Evolutionary conservation across 1,140 invertebrate species (phyloP), one percentile per base, ranked within the genome.

Genomic region (Sipha flava): DNA sequence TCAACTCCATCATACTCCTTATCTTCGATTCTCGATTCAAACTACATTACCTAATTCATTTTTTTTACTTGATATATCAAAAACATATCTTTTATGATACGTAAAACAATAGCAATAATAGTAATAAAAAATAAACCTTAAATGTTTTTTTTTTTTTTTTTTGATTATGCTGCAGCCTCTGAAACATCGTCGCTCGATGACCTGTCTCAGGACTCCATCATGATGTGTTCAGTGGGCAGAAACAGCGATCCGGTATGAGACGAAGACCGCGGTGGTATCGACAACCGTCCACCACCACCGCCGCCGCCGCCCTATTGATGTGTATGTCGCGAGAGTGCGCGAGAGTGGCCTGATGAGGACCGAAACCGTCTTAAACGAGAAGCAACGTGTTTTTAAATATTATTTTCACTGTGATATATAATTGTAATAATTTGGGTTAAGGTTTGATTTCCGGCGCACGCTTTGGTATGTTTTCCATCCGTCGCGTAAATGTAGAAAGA

Each of bases 201-300:
- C 84, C 86, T 93, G 16, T 93, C 92, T 9, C 91, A 93, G 84
- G 92, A 93, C 83, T 93, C 92, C 14, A 90, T 91, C 82, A 90
- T 93, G 84, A 80, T 84, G 81, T 84, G 83, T 81, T 81, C 83
- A 1, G 81, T 84, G 81, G 34, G 82, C 79, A 81, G 83, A 7
- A 83, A 84, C 57, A 79, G 81, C 9, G 80, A 77, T 59, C 73
- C 73, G 7, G 83, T 81, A 83, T 84, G 81, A 83, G 83, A 84
- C 43, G 82, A 82, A 79, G 81, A 79, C 57, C 79, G 68, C 81
- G 82, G 81, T 80, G 83, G 82, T 34, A 72, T 31, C 4, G 26
- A 77, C 21, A 57, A 26, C 16, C 45, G 18, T 59, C 73, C 34
- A n/a, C 73, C 73, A 29, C 31, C 79, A 80, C 43, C 72, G 73